Base-by-base conservation (phyloP, 1,140 invertebrate species). In the Leptinotarsa lineolata region DNA sequence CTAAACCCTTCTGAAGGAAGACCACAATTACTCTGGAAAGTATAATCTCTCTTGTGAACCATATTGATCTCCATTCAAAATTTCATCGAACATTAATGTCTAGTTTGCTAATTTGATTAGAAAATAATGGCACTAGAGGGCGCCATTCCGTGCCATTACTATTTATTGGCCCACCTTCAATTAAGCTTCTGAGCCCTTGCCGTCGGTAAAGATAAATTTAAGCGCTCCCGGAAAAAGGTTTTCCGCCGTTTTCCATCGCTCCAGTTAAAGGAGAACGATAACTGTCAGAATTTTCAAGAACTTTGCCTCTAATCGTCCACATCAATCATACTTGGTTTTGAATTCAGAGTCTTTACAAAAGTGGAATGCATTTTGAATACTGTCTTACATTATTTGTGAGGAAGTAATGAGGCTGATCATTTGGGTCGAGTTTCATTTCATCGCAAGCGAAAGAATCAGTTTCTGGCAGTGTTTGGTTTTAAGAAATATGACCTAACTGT, bases 151-250 rank as follows among this genome's bases (percentile, higher is more conserved):
- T 21, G 60, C 30, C 68, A 61, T 61, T 71, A 69, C 77, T 68
- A 78, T 78, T 78, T 78, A 78, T 78, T 78, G 74, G 68, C 68
- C 74, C 77, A 76, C 70, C 72, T 76, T 74, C 74, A 76, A 78
- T 78, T 78, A 78, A 76, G 72, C 70, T 73, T 70, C 71, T 74
- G 74, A 76, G 75, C 73, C 70, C 30, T 39, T 45, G 73, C 44
- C 59, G 68, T 65, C 73, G 22, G 54, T 69, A 15, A 54, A 75
- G 67, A 72, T 76, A 74, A 78, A 78, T 78, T 74, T 74, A 58
- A 78, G 73, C 64, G 69, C 59, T 59, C 58, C 48, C 63, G 61
- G 48, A 60, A 65, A 45, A 64, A 30, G 67, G 22, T 59, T 63
- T 72, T 71, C 46, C 64, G n/a, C 69, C 39, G 58, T 75, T 70